Evolutionary conservation across 1,140 invertebrate species (phyloP), one percentile per base, ranked within the genome.

Genomic region (Cryptotermes secundus): DNA sequence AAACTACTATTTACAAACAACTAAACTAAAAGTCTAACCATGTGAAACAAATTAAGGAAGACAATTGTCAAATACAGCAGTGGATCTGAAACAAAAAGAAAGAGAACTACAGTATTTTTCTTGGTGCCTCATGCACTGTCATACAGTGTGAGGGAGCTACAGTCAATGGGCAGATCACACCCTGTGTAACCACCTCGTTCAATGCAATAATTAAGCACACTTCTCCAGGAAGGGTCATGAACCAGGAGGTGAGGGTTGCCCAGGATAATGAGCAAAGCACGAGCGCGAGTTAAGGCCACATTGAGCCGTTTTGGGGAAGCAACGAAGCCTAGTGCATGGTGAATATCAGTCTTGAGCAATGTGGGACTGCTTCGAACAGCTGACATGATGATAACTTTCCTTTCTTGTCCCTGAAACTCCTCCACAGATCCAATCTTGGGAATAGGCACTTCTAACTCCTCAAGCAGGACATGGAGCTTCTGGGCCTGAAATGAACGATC

Each of bases 331-430:
- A 98, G 89, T 31, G 89, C 87, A 86, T 94, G 90, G 85, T 90
- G 92, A 6, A 91, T 83, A 87, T 96, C 95, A 3, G 90, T 87
- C 3, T 87, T 87, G 1, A 89, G 31, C 22, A 93, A 84, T 24
- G 91, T 89, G 22, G 90, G 88, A 0, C 95, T 94, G 85, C 86
- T 87, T 83, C 97, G 92, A 2, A 99, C 97, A 0, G 96, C 95
- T 6, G 96, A 97, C 79, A 99, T 91, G 1, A 99, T 93, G 59
- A 99, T 96, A 4, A 97, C 92, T 80, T 94, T 93, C 83, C 94
- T 92, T 89, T 99, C 97, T 90, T 98, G 95, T 12, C 97, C 98
- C 90, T 99, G 98, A 89, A 99, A 99, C 88, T 99, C 97, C 92
- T 99, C 98, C 2, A 98, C 97, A 14, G 96, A 96, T 0, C 97